Evolutionary conservation across 2,113 vertebrate species (phyloP).

Genomic region (Gadus chalcogrammus): DNA sequence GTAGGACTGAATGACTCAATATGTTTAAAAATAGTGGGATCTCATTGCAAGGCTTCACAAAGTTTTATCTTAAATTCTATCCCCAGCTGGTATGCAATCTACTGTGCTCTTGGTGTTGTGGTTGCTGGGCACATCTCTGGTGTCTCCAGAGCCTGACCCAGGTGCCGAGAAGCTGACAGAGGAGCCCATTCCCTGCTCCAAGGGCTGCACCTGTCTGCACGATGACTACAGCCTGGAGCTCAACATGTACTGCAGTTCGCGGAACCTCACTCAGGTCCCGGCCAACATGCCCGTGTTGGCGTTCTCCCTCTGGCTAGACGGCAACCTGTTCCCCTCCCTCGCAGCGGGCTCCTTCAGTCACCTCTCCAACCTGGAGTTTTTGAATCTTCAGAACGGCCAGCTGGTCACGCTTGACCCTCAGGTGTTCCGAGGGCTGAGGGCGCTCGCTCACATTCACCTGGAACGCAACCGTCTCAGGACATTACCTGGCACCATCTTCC

Average conservation of each 20-base stretch:
- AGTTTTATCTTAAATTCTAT: background rate
- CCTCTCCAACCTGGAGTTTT: slow-evolving; percentile 80
- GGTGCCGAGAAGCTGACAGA: slow-evolving; percentile 44
- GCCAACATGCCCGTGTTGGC: slow-evolving; percentile 70
- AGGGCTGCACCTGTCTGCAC: slow-evolving; percentile 76
- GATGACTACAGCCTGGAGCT: slow-evolving; percentile 83
- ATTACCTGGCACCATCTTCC: slow-evolving; percentile 76
- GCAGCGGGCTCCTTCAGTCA: slow-evolving; percentile 77
- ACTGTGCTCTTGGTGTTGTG: slow-evolving; percentile 61
- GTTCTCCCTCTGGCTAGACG: slow-evolving; percentile 86
- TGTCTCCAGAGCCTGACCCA: slow-evolving; percentile 56
- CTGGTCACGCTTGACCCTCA: slow-evolving; percentile 78
- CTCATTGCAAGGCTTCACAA: background rate
- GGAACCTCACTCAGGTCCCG: slow-evolving; percentile 79
- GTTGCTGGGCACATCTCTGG: slow-evolving; percentile 63
- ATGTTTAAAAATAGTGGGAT: background rate
- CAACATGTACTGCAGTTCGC: slow-evolving; percentile 86
- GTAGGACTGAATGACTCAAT: slow-evolving; percentile 44
- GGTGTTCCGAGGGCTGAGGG: slow-evolving; percentile 79
- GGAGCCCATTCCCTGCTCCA: slow-evolving; percentile 74
- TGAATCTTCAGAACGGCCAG: slow-evolving; percentile 86
- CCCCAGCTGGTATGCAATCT: slow-evolving; percentile 64
- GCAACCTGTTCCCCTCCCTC: slow-evolving; percentile 82
- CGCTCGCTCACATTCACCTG: slow-evolving; percentile 84
- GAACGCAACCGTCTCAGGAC: slow-evolving; percentile 81